These are phyloP conservation scores for Lithodes maja DNA, from an alignment of 2,888 invertebrate species.

Conservation along the genomic window DNA sequence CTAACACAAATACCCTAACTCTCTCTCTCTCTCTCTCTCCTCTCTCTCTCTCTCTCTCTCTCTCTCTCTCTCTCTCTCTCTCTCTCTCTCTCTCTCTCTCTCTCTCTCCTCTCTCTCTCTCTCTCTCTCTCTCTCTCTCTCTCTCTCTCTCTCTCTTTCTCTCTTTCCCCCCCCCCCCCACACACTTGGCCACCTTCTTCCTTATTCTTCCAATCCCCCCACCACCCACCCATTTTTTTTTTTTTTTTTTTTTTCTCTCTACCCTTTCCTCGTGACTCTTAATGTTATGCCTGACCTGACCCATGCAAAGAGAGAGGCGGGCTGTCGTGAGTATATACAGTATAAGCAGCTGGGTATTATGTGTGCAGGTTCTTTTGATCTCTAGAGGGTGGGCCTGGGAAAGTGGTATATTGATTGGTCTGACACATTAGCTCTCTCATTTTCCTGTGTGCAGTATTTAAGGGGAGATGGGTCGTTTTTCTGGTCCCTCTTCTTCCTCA, in stretches of 20 bases:
- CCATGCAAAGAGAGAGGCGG: too few species aligned
- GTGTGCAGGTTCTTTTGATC: too few species aligned
- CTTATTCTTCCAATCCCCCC: neutral
- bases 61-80: neutral
- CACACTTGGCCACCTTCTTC: neutral
- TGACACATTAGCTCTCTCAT: too few species aligned
- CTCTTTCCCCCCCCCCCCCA: neutral
- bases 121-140: neutral
- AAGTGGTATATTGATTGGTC: too few species aligned
- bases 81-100: neutral
- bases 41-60: neutral
- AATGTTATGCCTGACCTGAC: too few species aligned
- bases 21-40: neutral
- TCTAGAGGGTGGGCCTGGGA: too few species aligned
- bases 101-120: neutral
- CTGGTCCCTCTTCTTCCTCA: too few species aligned
- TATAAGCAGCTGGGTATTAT: too few species aligned
- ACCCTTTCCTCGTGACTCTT: neutral
- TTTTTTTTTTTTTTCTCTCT: neutral
- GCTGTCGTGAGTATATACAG: too few species aligned
- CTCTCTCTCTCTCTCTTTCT: neutral
- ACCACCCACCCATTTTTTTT: neutral
- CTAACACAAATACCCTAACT: neutral
- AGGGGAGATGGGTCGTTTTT: too few species aligned
- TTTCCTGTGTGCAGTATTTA: too few species aligned